phyloP scores from a whole-genome alignment of 1,140 invertebrate species.

The Dufourea novaeangliae region DNA sequence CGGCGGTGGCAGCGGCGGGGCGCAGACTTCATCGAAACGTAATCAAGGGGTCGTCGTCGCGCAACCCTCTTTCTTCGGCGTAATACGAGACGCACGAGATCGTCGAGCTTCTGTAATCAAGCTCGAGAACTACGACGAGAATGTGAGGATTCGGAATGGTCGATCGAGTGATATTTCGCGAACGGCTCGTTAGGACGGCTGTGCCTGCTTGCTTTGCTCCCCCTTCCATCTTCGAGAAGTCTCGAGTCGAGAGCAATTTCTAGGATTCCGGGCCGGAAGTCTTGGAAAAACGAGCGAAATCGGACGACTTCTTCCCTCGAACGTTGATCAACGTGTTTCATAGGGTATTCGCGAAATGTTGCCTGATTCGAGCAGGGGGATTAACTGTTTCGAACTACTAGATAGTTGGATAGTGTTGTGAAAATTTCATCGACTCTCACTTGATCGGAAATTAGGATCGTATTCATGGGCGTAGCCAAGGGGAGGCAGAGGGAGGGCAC shows the following conservation, averaged over 20 bases:
- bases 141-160: conserved; percentile 7
- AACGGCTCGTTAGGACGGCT: neutral
- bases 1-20: too few species aligned
- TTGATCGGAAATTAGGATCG: too few species aligned
- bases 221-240: neutral
- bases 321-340: conserved; percentile 2
- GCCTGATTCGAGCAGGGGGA: too few species aligned
- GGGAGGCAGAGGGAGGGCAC: too few species aligned
- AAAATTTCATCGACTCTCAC: too few species aligned
- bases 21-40: conserved; percentile 4
- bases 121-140: neutral
- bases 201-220: neutral
- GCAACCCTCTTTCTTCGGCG: neutral
- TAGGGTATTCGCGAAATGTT: neutral
- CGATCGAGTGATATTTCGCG: conserved; percentile 9
- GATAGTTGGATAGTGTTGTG: too few species aligned
- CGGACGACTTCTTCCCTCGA: neutral
- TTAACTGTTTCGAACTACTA: too few species aligned
- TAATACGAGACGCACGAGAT: conserved; percentile 12
- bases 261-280: neutral
- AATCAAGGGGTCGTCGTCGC: neutral
- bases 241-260: conserved; percentile 10
- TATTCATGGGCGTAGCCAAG: too few species aligned
- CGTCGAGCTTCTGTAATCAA: conserved; percentile 38
- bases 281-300: neutral